Base-by-base conservation (phyloP, 2,113 vertebrate genomes). In the Brachypodius melanocephalos region DNA sequence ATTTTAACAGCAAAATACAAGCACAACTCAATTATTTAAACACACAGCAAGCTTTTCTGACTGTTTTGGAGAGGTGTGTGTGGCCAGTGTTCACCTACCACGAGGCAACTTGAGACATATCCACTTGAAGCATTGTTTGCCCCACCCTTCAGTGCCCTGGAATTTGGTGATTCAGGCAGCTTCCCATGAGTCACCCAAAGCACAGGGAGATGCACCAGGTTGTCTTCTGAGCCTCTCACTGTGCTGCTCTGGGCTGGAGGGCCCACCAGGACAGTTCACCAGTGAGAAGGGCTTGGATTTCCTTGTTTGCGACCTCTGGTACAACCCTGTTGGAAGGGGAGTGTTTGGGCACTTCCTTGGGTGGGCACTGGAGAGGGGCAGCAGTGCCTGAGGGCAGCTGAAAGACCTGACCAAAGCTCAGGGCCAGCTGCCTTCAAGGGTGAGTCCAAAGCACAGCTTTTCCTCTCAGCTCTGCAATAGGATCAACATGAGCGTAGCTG, bases 1-100 rank as follows among this genome's bases (percentile, higher is more conserved):
- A 26, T 85, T 88, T 91, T 40, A 89, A 42, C 34, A 76, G 51
- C 58, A 91, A 83, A 94, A 85, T 54, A 55, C 43, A 51, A 91
- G 5, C 17, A 34, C 29, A 28, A 2, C 20, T 42, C 45, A 9
- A 6, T 75, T 76, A 34, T 43, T 88, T 29, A 77, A 58, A 66
- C 43, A 54, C 34, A n/a, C 28, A 51, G 12, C 9, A 57, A 66
- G 40, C 46, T 75, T 57, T 88, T 73, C 42, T 69, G 55, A 51
- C 46, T 76, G 25, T 46, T 45, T 10, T 67, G 62, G 42, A 1
- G 5, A 69, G 32, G 13, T 73, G 62, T 32, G 68, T 95, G 78
- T 66, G 87, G 89, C 81, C 46, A n/a, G 34, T n/a, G 67, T 66
- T 38, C 40, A 17, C 31, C 52, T 54, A n/a, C 52, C 38, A 6